phyloP scores from a whole-genome alignment of 2,797 vertebrate species.

The Melanotaenia boesemani region DNA sequence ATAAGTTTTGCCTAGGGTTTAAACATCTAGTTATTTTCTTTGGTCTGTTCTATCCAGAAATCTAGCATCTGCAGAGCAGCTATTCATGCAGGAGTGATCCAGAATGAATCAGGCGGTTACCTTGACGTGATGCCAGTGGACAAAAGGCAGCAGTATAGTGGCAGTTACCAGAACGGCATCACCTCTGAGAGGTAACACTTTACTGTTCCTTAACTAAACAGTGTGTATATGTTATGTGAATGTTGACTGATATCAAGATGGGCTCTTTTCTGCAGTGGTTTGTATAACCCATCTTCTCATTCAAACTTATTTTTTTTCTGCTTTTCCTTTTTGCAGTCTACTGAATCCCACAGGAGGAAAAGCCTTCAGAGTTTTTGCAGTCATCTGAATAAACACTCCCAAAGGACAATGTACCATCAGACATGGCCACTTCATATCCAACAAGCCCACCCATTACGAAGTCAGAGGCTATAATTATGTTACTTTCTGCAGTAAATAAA shows the following conservation, averaged over 20 bases:
- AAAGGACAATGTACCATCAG: slow-evolving; percentile 48
- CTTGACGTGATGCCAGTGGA: slow-evolving; percentile 96
- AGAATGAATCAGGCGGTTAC: slow-evolving; percentile 90
- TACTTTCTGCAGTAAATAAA: slow-evolving; percentile 40
- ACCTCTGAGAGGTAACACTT: slow-evolving; percentile 90
- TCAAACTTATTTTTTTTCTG: neutral
- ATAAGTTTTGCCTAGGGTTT: neutral
- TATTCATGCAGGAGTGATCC: slow-evolving; percentile 94
- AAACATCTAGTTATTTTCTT: neutral
- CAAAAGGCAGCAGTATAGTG: slow-evolving; percentile 87
- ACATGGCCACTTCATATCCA: slow-evolving; percentile 43
- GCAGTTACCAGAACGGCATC: slow-evolving; percentile 92
- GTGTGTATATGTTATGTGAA: neutral
- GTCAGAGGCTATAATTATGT: slow-evolving; percentile 61
- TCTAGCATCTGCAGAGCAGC: slow-evolving; percentile 96
- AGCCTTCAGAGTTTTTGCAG: slow-evolving; percentile 96
- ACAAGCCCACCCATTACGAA: slow-evolving; percentile 55
- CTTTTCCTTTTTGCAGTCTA: slow-evolving; percentile 82
- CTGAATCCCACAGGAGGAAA: slow-evolving; percentile 92
- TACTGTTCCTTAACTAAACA: neutral
- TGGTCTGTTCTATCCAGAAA: slow-evolving; percentile 74
- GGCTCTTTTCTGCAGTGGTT: neutral
- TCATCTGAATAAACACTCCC: slow-evolving; percentile 86
- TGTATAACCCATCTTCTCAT: neutral
- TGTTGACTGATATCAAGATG: neutral